Conservation (phyloP, 2,113 vertebrate species). For the Dolichallabes microphthalmus region DNA sequence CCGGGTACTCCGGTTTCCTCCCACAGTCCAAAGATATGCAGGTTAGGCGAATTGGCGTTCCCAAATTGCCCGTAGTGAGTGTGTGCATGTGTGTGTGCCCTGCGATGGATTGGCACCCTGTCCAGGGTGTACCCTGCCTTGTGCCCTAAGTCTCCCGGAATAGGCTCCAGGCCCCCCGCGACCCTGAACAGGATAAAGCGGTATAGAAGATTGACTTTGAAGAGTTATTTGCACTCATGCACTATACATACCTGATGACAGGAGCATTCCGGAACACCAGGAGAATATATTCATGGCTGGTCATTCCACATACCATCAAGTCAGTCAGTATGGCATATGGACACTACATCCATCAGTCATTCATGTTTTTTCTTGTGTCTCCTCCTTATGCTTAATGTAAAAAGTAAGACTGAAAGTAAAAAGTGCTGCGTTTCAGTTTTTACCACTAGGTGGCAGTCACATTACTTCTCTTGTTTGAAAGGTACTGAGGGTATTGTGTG, state of each 20-base stretch:
- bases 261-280: not conserved
- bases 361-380: not conserved
- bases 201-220: too few relatives aligned
- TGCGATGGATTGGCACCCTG: too few relatives aligned
- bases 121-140: too few relatives aligned
- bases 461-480: not conserved
- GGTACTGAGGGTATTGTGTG: too few relatives aligned
- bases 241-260: not conserved
- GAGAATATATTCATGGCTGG: not conserved
- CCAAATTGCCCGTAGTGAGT: too few relatives aligned
- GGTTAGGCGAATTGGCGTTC: too few relatives aligned
- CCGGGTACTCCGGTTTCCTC: too few relatives aligned
- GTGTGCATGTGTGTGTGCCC: too few relatives aligned
- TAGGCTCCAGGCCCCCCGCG: too few relatives aligned
- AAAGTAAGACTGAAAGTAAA: not conserved
- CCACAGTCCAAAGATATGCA: too few relatives aligned
- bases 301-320: not conserved
- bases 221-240: not conserved
- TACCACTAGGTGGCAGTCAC: slow-evolving; percentile 30
- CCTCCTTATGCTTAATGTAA: not conserved
- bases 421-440: not conserved
- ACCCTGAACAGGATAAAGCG: too few relatives aligned
- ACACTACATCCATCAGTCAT: not conserved
- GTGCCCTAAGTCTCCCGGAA: too few relatives aligned
- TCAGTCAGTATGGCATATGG: not conserved